Evolutionary conservation across 2,888 invertebrate species (phyloP).

Genomic region (Phytoseiulus persimilis): DNA sequence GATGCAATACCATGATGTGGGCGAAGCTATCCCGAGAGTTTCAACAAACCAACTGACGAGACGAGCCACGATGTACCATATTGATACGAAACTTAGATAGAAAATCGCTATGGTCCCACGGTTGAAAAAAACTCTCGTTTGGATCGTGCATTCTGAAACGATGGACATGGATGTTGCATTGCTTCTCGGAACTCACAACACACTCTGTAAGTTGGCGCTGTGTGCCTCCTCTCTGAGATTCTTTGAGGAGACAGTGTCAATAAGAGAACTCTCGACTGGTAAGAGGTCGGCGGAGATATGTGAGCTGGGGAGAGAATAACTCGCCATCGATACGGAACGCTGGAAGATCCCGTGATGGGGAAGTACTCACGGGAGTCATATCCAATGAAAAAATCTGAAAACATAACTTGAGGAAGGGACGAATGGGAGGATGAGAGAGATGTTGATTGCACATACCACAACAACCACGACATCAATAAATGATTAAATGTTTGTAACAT

Average conservation of each 20-base stretch:
- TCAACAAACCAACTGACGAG: not conserved
- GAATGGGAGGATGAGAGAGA: not conserved
- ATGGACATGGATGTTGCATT: not conserved
- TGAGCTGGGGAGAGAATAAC: no score
- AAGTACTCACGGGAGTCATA: not conserved
- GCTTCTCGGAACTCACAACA: no score
- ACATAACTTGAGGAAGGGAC: not conserved
- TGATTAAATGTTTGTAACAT: conserved; percentile 34
- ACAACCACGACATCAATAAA: not conserved
- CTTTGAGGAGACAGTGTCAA: no score
- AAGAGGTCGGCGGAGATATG: no score
- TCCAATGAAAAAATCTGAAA: not conserved
- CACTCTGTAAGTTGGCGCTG: no score
- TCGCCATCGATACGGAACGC: no score
- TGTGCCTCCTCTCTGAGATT: no score
- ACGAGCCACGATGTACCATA: not conserved
- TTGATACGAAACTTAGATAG: not conserved
- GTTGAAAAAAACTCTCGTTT: not conserved
- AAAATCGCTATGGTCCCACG: not conserved
- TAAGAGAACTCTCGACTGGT: no score
- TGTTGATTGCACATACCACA: conserved; percentile 32
- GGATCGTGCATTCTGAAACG: not conserved
- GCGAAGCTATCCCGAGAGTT: not conserved
- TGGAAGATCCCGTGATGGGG: not conserved
- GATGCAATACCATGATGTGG: not conserved